Conservation (phyloP, 1,140 invertebrate species). For the Papilio dardanus region DNA sequence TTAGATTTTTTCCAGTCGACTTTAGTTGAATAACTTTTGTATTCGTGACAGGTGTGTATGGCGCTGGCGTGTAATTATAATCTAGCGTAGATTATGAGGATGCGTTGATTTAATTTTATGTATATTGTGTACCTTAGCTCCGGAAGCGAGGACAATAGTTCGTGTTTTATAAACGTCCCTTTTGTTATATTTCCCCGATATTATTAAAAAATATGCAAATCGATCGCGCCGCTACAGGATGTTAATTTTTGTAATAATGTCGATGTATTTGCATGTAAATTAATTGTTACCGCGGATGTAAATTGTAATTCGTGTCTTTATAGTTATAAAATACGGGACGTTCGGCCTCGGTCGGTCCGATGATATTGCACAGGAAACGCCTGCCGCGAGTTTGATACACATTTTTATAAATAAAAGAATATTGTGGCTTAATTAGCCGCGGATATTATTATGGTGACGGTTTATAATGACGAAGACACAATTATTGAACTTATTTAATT, state of each 20-base stretch:
- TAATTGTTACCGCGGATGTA: conserved; percentile 71
- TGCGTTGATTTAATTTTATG: conserved; percentile 75
- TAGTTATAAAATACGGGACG: conserved; percentile 66
- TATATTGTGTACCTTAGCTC: conserved; percentile 72
- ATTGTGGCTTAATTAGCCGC: neutral
- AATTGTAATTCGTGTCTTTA: conserved; percentile 70
- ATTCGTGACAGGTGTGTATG: conserved; percentile 48
- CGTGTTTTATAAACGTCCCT: conserved; percentile 64
- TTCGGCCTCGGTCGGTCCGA: conserved; percentile 51
- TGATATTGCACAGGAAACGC: conserved; percentile 45
- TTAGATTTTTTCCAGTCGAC: neutral
- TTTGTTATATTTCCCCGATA: conserved; percentile 76
- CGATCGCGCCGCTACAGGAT: conserved; percentile 76
- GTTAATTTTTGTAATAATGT: conserved; percentile 78
- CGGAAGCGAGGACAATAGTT: conserved; percentile 75
- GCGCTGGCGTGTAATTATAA: conserved; percentile 62
- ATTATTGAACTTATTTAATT: neutral
- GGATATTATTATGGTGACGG: neutral
- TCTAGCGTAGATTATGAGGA: conserved; percentile 67
- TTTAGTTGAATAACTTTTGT: neutral
- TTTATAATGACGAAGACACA: neutral
- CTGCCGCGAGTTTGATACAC: conserved; percentile 7
- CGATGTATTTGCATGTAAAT: conserved; percentile 80
- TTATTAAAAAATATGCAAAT: conserved; percentile 82
- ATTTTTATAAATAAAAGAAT: conserved; percentile 1